Percentiles rank a stretch among this genome's conserved stretches.
Conservation (phyloP, 2,888 invertebrate genomes). For the Pilophorus perplexus region DNA sequence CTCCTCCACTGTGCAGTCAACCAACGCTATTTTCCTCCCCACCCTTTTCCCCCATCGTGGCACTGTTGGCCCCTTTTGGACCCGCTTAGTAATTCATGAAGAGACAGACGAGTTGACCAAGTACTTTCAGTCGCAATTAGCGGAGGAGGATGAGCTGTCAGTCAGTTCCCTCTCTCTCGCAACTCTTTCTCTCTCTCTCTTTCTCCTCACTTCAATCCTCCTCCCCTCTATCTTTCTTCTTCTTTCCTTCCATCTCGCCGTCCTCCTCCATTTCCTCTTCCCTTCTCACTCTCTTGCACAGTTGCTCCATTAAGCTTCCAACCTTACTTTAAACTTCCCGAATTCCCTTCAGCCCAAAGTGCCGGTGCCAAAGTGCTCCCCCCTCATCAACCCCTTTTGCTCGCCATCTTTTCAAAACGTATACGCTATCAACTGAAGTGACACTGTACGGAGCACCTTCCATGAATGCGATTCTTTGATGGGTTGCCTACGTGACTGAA, state of each 20-base stretch:
- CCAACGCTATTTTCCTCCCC: too few relatives aligned
- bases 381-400: background rate
- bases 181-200: background rate
- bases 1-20: background rate
- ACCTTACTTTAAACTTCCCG: constrained; percentile 31
- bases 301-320: constrained; percentile 30
- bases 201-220: background rate
- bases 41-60: background rate
- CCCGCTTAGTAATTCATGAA: constrained; percentile 32
- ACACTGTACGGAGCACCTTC: too few relatives aligned
- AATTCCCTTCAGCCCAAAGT: constrained; percentile 22
- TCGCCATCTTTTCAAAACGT: background rate
- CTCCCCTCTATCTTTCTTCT: background rate
- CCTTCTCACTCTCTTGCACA: background rate
- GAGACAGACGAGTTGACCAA: constrained; percentile 36
- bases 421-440: too few relatives aligned
- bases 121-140: constrained; percentile 36
- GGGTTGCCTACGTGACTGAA: too few relatives aligned
- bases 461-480: too few relatives aligned
- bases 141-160: constrained; percentile 36
- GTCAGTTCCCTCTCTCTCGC: constrained; percentile 4
- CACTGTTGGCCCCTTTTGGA: constrained; percentile 27
- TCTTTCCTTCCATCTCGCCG: background rate
- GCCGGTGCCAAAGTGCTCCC: constrained; percentile 16
- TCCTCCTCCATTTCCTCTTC: background rate